Conservation (phyloP, 2,888 invertebrate species). For the Sarcophaga subvicina region DNA sequence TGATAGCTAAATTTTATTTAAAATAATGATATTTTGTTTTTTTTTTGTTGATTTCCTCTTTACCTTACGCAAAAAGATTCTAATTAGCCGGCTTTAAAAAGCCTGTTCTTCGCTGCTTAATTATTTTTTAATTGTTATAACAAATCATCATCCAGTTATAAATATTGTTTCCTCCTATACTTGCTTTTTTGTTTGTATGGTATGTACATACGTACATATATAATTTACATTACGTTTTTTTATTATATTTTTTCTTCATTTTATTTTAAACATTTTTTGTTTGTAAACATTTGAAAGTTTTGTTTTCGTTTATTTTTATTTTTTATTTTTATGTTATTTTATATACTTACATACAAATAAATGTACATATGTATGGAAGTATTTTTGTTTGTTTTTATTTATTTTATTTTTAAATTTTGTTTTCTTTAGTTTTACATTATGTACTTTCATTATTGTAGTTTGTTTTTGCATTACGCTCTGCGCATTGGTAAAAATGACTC, state of each 20-base stretch:
- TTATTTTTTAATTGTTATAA: no score
- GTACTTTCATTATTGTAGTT: constrained; percentile 17
- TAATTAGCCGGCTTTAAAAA: no score
- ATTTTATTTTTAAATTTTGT: background rate
- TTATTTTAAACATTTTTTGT: constrained; percentile 36
- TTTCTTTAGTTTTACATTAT: constrained; percentile 17
- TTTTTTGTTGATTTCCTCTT: no score
- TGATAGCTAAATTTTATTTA: no score
- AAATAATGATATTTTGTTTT: no score
- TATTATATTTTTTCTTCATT: constrained; percentile 9
- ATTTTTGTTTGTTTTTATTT: constrained; percentile 4
- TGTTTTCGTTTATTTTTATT: background rate
- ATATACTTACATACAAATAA: background rate
- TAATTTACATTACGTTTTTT: constrained; percentile 1
- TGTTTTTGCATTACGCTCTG: constrained; percentile 22
- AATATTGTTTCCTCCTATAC: no score
- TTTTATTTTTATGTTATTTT: constrained; percentile 21
- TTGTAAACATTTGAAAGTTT: constrained; percentile 47
- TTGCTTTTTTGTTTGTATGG: background rate
- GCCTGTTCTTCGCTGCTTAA: no score
- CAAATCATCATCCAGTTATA: no score
- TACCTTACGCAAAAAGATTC: no score
- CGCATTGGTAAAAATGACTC: constrained; percentile 45
- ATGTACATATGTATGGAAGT: no score
- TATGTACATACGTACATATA: background rate